Evolutionary conservation across 2,888 invertebrate species (phyloP).

Genomic region (Hesperia comma): DNA sequence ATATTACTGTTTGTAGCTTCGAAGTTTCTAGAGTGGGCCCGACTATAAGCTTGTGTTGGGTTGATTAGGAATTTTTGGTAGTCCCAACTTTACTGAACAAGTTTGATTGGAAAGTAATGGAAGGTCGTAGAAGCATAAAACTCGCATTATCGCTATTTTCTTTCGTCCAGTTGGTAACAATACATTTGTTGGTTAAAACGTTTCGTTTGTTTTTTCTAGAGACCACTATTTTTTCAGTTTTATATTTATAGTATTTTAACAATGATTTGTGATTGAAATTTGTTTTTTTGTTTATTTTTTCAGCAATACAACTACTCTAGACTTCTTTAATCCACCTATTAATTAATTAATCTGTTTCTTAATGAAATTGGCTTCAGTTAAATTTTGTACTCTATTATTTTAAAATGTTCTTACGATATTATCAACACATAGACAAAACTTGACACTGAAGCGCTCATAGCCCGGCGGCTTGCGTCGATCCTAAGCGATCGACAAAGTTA

Average conservation of each 20-base stretch:
- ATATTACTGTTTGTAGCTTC: constrained; percentile 45
- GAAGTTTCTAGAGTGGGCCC: constrained; percentile 36
- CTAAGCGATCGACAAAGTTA: too few species aligned
- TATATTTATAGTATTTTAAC: constrained; percentile 10
- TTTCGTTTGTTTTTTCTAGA: constrained; percentile 26
- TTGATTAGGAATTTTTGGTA: constrained; percentile 67
- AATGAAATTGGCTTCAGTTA: too few species aligned
- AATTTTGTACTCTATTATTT: background rate
- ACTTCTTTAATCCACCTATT: too few species aligned
- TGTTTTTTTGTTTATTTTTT: background rate
- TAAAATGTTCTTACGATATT: background rate
- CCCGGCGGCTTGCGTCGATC: too few species aligned
- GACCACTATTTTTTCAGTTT: constrained; percentile 12
- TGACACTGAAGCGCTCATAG: too few species aligned
- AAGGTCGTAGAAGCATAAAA: constrained; percentile 53
- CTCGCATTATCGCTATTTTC: constrained; percentile 57
- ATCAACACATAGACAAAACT: background rate
- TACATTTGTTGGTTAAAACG: constrained; percentile 47
- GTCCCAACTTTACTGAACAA: constrained; percentile 64
- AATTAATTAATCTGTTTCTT: too few species aligned
- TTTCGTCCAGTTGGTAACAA: constrained; percentile 48
- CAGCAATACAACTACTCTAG: background rate
- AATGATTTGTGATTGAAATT: constrained; percentile 10
- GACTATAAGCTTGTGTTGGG: constrained; percentile 48
- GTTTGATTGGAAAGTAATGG: constrained; percentile 71